Conservation (phyloP, 2,113 vertebrate genomes). For the Chloebia gouldiae region DNA sequence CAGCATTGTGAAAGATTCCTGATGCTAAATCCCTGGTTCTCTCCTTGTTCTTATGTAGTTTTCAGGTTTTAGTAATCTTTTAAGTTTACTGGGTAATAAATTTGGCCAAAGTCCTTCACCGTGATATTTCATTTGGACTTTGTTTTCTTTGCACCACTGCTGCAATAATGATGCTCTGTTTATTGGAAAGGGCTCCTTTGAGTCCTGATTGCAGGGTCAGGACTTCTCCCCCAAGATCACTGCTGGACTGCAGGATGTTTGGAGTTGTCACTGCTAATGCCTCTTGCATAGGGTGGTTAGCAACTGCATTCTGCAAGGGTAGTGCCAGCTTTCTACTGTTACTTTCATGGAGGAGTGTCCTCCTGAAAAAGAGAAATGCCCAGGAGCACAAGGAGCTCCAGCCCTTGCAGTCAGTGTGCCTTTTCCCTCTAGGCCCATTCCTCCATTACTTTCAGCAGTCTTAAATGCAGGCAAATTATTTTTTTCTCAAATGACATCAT, state of each 20-base stretch:
- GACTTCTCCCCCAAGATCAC: neutral
- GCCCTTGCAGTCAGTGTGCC: neutral
- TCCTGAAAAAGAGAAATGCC: neutral
- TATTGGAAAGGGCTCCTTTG: neutral
- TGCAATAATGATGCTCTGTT: fast-evolving
- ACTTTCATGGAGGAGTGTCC: neutral
- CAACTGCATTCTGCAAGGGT: neutral
- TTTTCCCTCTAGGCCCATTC: neutral
- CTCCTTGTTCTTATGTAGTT: neutral
- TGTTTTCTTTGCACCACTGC: neutral
- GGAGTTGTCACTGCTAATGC: neutral
- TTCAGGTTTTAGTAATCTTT: neutral
- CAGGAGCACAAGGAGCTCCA: neutral
- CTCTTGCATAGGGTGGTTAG: neutral
- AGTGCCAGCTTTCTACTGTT: neutral
- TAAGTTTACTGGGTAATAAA: neutral
- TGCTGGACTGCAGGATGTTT: neutral
- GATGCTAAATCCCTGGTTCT: neutral
- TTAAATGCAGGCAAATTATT: neutral
- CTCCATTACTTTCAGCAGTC: neutral
- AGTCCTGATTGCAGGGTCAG: neutral
- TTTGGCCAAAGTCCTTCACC: neutral
- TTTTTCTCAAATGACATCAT: neutral
- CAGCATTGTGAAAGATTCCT: neutral
- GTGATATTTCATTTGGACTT: neutral